These are phyloP conservation scores for Acrocephalus arundinaceus DNA, from an alignment of 2,113 vertebrate species.

Conservation along the genomic window DNA sequence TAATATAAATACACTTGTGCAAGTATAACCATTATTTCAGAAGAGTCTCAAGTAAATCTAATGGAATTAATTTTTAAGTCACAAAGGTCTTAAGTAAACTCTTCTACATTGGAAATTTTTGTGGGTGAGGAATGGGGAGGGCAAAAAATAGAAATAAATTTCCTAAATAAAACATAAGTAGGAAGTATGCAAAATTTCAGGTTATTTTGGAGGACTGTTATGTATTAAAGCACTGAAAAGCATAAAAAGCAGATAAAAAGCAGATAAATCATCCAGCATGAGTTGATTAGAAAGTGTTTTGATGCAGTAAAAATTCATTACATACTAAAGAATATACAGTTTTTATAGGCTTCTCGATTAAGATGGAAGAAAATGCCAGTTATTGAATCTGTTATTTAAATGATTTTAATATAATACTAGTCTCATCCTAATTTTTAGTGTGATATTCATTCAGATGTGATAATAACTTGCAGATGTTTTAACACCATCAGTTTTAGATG, in stretches of 20 bases:
- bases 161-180: not conserved
- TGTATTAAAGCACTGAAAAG: not conserved
- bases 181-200: not conserved
- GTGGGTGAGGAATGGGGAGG: not conserved
- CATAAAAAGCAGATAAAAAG: not conserved
- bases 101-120: not conserved
- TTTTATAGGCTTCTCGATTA: not conserved
- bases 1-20: not conserved
- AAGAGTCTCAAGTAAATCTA: not conserved
- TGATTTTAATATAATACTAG: not conserved
- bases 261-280: not conserved
- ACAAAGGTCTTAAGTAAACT: not conserved
- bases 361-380: not conserved
- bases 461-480: constrained; percentile 15
- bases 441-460: not conserved
- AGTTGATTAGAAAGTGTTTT: not conserved
- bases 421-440: not conserved
- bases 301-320: not conserved
- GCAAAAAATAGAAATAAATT: not conserved
- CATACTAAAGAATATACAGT: not conserved
- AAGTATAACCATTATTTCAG: not conserved
- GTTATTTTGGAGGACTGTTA: not conserved
- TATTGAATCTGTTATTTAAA: not conserved
- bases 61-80: not conserved
- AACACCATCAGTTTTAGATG: not conserved